phyloP scores from a whole-genome alignment of 2,888 invertebrate species.

The Pteria penguin region DNA sequence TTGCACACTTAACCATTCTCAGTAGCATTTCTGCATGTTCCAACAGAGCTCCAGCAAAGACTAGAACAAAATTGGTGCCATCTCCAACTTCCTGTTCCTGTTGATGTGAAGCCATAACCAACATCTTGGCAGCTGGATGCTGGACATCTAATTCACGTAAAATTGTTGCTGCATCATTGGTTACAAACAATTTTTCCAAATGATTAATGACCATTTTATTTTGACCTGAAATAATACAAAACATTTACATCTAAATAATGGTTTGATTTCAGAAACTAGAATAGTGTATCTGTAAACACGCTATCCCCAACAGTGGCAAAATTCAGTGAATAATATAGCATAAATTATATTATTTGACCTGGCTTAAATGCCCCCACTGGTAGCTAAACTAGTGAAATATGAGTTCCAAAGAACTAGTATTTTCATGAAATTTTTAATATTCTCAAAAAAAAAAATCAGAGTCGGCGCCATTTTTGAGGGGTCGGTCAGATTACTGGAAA shows the following conservation, averaged over 20 bases:
- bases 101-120: constrained; percentile 98
- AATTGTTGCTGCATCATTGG: constrained; percentile 99
- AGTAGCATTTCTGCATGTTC: constrained; percentile 95
- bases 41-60: constrained; percentile 94
- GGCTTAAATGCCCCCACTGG: too few species aligned
- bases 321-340: too few species aligned
- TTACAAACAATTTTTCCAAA: constrained; percentile 98
- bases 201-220: constrained; percentile 99
- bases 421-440: too few species aligned
- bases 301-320: too few species aligned
- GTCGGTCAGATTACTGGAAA: too few species aligned
- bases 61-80: constrained; percentile 98
- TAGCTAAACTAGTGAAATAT: too few species aligned
- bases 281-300: too few species aligned
- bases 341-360: too few species aligned
- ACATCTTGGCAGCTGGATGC: constrained; percentile 98
- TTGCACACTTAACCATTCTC: constrained; percentile 89
- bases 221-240: too few species aligned
- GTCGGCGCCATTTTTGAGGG: too few species aligned
- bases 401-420: too few species aligned
- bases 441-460: too few species aligned
- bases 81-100: constrained; percentile 99
- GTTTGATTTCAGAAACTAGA: not conserved
- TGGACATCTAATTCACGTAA: constrained; percentile 87
- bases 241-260: not conserved